Evolutionary conservation across 2,797 vertebrate species (phyloP).

Genomic region (Hyperoplus immaculatus): DNA sequence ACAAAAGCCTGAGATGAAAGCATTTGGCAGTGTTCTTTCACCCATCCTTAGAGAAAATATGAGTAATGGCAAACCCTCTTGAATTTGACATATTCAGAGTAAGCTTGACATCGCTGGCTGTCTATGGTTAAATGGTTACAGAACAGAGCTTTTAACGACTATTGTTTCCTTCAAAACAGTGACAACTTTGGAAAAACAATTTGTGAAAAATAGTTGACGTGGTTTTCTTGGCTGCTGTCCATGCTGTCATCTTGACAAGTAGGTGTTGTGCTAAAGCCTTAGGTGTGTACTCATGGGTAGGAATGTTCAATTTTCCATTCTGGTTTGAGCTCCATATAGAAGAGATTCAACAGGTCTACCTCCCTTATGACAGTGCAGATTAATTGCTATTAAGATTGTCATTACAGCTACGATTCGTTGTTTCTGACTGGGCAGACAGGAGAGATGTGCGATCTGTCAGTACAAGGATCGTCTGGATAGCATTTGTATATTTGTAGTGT

Average conservation of each 20-base stretch:
- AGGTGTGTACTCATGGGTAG: conserved; percentile 49
- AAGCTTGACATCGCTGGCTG: conserved; percentile 5
- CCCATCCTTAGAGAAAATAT: conserved; percentile 16
- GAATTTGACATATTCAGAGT: not conserved
- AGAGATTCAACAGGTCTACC: conserved; percentile 57
- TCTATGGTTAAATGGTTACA: conserved; percentile 9
- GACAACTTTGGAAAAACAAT: conserved; percentile 30
- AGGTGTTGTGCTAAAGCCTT: conserved; percentile 56
- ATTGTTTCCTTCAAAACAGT: conserved; percentile 25
- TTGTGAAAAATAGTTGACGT: conserved; percentile 25
- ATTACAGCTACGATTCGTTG: conserved; percentile 31
- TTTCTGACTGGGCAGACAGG: conserved; percentile 39
- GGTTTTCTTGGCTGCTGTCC: conserved; percentile 35
- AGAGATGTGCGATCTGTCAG: conserved; percentile 30
- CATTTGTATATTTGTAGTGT: conserved; percentile 40
- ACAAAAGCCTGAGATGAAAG: conserved; percentile 36
- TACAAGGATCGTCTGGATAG: conserved; percentile 36
- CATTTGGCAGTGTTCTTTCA: conserved; percentile 4
- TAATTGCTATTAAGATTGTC: conserved; percentile 57
- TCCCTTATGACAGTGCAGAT: conserved; percentile 45
- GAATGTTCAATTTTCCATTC: conserved; percentile 51
- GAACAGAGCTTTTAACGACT: conserved; percentile 6
- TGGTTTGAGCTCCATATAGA: conserved; percentile 36
- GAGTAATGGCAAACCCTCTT: not conserved
- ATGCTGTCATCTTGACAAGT: conserved; percentile 35